A percentile compares a stretch with the other conserved stretches of the same genome.
Evolutionary conservation across 2,888 invertebrate species (phyloP).

Genomic region (Eugnorisma glareosa): DNA sequence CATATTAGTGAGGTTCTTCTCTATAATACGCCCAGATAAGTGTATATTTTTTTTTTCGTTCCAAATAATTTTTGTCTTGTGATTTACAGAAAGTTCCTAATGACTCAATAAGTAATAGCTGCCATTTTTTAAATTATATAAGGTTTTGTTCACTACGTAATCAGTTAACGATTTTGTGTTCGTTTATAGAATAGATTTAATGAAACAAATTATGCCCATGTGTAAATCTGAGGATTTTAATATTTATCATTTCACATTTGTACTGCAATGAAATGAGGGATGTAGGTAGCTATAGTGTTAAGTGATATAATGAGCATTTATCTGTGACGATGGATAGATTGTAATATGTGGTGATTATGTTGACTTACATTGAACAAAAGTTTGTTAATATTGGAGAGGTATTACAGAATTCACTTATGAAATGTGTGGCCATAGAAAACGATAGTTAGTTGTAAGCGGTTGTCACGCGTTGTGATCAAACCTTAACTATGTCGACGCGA

Average conservation of each 20-base stretch:
- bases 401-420: slow-evolving; percentile 63
- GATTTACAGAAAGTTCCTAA: slow-evolving; percentile 88
- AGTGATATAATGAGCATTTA: slow-evolving; percentile 74
- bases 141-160: slow-evolving; percentile 74
- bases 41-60: slow-evolving; percentile 53
- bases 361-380: slow-evolving; percentile 68
- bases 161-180: slow-evolving; percentile 77
- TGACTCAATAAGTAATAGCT: slow-evolving; percentile 84
- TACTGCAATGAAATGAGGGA: slow-evolving; percentile 48
- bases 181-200: slow-evolving; percentile 71
- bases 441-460: slow-evolving; percentile 56
- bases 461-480: slow-evolving; percentile 50
- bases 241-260: slow-evolving; percentile 55
- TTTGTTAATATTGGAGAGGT: slow-evolving; percentile 49
- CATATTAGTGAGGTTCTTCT: slow-evolving; percentile 48
- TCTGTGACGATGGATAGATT: slow-evolving; percentile 61
- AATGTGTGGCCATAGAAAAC: slow-evolving; percentile 71
- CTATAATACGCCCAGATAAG: slow-evolving; percentile 24
- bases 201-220: slow-evolving; percentile 66
- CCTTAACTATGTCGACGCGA: slow-evolving; percentile 42
- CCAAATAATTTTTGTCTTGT: slow-evolving; percentile 73
- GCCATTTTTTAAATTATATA: slow-evolving; percentile 79
- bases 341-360: slow-evolving; percentile 61
- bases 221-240: slow-evolving; percentile 50
- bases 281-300: slow-evolving; percentile 71